These are phyloP conservation scores for Cotesia typhae DNA, from an alignment of 1,140 invertebrate genomes.

Conservation along the genomic window DNA sequence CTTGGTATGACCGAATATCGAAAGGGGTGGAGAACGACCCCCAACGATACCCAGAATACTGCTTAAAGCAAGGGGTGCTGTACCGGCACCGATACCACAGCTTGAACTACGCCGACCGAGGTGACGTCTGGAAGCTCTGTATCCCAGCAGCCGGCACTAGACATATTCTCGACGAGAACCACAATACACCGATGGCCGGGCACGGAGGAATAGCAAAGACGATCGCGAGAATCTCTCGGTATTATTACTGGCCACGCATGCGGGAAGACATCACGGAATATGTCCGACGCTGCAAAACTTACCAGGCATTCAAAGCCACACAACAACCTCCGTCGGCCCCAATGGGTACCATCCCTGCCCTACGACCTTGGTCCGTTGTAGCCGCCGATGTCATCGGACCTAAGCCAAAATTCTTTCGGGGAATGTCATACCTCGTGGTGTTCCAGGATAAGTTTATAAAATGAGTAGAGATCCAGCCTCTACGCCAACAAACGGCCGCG, in stretches of 20 bases:
- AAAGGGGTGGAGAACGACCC: slow-evolving; percentile 12
- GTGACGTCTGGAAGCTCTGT: slow-evolving; percentile 37
- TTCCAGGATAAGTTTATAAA: slow-evolving; percentile 35
- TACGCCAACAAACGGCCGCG: slow-evolving; percentile 44
- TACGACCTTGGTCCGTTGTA: neutral
- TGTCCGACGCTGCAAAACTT: slow-evolving; percentile 32
- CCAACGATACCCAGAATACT: slow-evolving; percentile 29
- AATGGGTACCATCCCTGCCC: slow-evolving; percentile 15
- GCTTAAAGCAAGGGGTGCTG: slow-evolving; percentile 29
- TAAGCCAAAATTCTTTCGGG: neutral
- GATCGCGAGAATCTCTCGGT: slow-evolving; percentile 16
- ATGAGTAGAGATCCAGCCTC: slow-evolving; percentile 33
- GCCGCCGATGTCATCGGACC: slow-evolving; percentile 13
- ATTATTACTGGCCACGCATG: slow-evolving; percentile 44
- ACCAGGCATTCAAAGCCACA: slow-evolving; percentile 2
- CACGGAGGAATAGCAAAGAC: slow-evolving; percentile 43
- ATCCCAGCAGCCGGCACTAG: neutral
- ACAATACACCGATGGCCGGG: slow-evolving; percentile 36
- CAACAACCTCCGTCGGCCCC: too few relatives aligned
- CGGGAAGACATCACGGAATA: slow-evolving; percentile 30
- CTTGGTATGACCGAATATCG: slow-evolving; percentile 38
- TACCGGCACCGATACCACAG: slow-evolving; percentile 29
- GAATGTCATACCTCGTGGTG: slow-evolving; percentile 3
- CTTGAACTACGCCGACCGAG: slow-evolving; percentile 12
- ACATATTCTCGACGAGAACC: slow-evolving; percentile 23